phyloP scores from a whole-genome alignment of 2,888 invertebrate species.

The Drosophila dives region DNA sequence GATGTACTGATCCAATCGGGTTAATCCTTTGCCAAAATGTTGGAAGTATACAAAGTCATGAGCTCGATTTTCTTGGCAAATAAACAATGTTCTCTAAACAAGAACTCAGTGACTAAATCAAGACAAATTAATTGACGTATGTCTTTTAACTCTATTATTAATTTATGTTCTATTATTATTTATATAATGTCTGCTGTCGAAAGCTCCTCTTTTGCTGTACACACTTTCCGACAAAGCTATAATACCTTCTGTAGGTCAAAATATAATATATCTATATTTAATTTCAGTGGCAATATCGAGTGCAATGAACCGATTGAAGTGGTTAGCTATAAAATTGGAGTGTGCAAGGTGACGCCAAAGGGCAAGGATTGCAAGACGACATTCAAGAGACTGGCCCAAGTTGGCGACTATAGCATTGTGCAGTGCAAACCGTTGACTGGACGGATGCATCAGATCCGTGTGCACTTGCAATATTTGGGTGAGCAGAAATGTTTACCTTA shows the following conservation, averaged over 20 bases:
- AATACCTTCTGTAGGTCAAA: not conserved
- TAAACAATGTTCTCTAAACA: no score
- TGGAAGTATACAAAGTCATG: no score
- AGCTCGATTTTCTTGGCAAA: no score
- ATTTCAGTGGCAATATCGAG: constrained; percentile 90
- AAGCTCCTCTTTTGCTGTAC: no score
- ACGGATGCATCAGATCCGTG: constrained; percentile 98
- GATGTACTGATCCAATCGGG: no score
- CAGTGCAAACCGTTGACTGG: constrained; percentile 97
- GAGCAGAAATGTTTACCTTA: not conserved
- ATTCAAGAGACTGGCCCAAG: constrained; percentile 94
- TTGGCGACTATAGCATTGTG: constrained; percentile 96
- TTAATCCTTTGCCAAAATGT: no score
- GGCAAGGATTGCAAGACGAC: constrained; percentile 97
- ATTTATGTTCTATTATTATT: not conserved
- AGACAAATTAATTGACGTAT: no score
- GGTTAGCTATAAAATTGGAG: constrained; percentile 96
- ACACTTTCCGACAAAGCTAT: not conserved
- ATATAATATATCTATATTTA: not conserved
- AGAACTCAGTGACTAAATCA: no score
- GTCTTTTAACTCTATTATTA: not conserved
- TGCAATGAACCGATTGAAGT: constrained; percentile 96
- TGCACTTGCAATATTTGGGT: constrained; percentile 98
- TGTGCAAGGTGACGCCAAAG: constrained; percentile 95
- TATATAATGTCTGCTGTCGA: not conserved